Conservation (phyloP, 2,113 vertebrate genomes). For the Cardinalis cardinalis region DNA sequence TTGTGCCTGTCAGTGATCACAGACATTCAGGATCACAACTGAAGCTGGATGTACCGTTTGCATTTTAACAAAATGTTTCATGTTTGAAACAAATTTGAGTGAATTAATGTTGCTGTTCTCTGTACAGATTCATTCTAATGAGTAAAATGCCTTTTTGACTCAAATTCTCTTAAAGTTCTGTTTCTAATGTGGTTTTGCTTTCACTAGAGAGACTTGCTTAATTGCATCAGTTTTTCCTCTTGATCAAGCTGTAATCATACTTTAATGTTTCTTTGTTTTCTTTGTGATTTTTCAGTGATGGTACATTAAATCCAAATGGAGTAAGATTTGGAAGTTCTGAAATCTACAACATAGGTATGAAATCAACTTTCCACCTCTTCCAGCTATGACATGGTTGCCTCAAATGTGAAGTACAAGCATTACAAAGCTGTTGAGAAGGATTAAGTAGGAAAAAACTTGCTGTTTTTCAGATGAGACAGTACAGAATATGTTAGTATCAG, state of each 20-base stretch:
- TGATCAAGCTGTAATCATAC: neutral
- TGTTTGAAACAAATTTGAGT: neutral
- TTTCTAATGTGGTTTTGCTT: neutral
- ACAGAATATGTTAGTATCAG: neutral
- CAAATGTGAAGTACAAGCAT: neutral
- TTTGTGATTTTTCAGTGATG: slow-evolving; percentile 78
- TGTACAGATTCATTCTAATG: neutral
- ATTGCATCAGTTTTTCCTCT: neutral
- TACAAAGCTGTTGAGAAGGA: neutral
- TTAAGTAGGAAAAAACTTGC: neutral
- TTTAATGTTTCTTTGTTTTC: neutral
- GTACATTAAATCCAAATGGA: slow-evolving; percentile 94
- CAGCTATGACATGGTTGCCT: neutral
- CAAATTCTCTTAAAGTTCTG: neutral
- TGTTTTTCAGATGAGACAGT: neutral
- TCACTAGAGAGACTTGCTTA: neutral
- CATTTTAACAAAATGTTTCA: neutral
- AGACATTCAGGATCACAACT: neutral
- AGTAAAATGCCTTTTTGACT: neutral
- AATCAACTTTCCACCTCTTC: neutral
- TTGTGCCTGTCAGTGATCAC: neutral
- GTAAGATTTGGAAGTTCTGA: slow-evolving; percentile 96
- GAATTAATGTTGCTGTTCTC: neutral
- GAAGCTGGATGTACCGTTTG: neutral
- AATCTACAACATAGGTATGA: slow-evolving; percentile 96